phyloP scores from a whole-genome alignment of 1,140 invertebrate species.

The Aculops lycopersici region DNA sequence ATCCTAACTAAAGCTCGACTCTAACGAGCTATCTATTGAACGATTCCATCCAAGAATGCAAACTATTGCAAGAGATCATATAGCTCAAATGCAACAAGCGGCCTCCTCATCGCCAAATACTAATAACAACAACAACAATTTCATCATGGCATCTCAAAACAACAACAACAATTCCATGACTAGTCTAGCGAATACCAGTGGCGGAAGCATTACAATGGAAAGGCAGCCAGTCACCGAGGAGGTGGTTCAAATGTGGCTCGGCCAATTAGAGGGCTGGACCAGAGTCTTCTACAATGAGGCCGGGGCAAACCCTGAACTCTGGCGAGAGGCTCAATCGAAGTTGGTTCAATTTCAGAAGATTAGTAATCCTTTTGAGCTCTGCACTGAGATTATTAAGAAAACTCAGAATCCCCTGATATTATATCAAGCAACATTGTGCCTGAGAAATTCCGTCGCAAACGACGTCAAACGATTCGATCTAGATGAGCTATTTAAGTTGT shows the following conservation, averaged over 20 bases:
- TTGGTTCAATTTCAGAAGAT: constrained; percentile 46
- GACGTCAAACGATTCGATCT: constrained; percentile 34
- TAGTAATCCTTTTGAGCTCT: constrained; percentile 42
- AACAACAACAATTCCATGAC: too few species aligned
- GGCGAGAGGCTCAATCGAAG: constrained; percentile 37
- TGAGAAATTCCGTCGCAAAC: constrained; percentile 43
- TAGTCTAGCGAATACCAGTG: too few species aligned
- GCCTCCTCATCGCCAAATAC: too few species aligned
- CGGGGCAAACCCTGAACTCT: constrained; percentile 34
- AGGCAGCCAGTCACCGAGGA: background rate
- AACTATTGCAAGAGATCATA: too few species aligned
- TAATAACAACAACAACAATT: too few species aligned
- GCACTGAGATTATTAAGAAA: constrained; percentile 34
- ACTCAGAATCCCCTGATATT: constrained; percentile 43
- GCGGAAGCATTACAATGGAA: background rate
- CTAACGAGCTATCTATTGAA: too few species aligned
- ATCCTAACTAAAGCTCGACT: too few species aligned
- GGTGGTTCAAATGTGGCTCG: background rate
- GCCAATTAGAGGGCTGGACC: background rate
- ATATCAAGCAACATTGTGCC: constrained; percentile 48
- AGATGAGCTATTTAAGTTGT: constrained; percentile 1
- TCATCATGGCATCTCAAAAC: too few species aligned
- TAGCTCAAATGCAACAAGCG: too few species aligned
- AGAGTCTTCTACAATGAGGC: background rate
- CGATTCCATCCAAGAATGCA: too few species aligned